Percentiles rank a stretch among this genome's conserved stretches.
phyloP scores from a whole-genome alignment of 2,888 invertebrate genomes.

The Desoria tigrina region DNA sequence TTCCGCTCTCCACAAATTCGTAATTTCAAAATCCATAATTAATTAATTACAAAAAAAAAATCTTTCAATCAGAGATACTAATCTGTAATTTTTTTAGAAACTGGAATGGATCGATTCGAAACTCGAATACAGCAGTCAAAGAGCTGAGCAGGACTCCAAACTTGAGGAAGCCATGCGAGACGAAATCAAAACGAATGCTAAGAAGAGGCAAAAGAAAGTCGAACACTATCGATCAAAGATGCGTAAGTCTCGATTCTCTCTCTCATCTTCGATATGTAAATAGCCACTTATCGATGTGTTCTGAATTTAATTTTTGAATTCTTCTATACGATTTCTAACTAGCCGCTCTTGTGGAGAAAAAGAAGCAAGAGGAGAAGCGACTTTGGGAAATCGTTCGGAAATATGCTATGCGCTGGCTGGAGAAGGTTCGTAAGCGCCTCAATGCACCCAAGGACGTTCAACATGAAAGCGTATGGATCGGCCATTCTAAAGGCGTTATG shows the following conservation, averaged over 20 bases:
- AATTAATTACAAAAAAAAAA: too few relatives aligned
- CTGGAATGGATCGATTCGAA: conserved; percentile 44
- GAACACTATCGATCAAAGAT: conserved; percentile 17
- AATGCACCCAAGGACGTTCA: conserved; percentile 38
- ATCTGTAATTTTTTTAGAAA: background rate
- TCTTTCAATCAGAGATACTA: too few relatives aligned
- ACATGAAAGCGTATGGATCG: conserved; percentile 44
- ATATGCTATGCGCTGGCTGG: conserved; percentile 38
- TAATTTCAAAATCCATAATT: too few relatives aligned
- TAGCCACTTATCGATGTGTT: background rate
- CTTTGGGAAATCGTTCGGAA: conserved; percentile 35
- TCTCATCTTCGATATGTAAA: background rate
- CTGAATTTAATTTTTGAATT: conserved; percentile 4
- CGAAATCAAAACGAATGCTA: conserved; percentile 12
- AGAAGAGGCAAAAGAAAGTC: conserved; percentile 22
- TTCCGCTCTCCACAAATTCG: too few relatives aligned
- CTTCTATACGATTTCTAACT: background rate
- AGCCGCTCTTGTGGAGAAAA: conserved; percentile 31
- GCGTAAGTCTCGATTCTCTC: conserved; percentile 22
- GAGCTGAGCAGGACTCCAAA: conserved; percentile 15
- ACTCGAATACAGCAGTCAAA: conserved; percentile 28
- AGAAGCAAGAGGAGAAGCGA: conserved; percentile 27
- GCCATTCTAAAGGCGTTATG: conserved; percentile 29
- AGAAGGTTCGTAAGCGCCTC: conserved; percentile 31
- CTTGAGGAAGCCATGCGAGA: conserved; percentile 27